phyloP scores from a whole-genome alignment of 2,797 vertebrate genomes.

The Gorsachius magnificus region DNA sequence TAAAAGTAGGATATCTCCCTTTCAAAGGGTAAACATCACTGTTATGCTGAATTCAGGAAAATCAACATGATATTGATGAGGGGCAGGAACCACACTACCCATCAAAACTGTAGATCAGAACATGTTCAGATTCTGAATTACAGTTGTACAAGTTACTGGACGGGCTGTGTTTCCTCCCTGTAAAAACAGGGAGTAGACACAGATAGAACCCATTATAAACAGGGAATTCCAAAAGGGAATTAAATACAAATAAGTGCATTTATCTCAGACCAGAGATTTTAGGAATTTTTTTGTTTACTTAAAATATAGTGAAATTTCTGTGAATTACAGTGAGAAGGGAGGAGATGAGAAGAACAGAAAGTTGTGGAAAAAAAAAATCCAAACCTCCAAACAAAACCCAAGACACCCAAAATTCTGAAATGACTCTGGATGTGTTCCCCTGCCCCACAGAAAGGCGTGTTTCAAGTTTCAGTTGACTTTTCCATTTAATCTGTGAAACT shows the following conservation, averaged over 20 bases:
- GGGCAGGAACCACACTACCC: not conserved
- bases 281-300: not conserved
- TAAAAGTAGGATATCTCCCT: not conserved
- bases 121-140: not conserved
- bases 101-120: not conserved
- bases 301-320: not conserved
- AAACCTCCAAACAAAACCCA: not conserved
- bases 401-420: not conserved
- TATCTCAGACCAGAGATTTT: not conserved
- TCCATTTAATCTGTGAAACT: not conserved
- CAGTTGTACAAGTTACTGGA: not conserved
- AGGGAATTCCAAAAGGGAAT: not conserved
- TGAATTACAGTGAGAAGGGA: not conserved
- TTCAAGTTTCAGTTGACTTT: not conserved
- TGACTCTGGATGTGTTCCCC: not conserved
- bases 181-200: not conserved
- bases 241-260: not conserved
- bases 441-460: not conserved
- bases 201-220: not conserved
- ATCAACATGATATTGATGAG: not conserved
- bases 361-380: not conserved
- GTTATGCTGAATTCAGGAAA: not conserved
- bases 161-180: not conserved
- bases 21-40: not conserved
- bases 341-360: not conserved